Evolutionary conservation across 1,140 invertebrate genomes (phyloP).

Genomic region (Procambarus virginalis): DNA sequence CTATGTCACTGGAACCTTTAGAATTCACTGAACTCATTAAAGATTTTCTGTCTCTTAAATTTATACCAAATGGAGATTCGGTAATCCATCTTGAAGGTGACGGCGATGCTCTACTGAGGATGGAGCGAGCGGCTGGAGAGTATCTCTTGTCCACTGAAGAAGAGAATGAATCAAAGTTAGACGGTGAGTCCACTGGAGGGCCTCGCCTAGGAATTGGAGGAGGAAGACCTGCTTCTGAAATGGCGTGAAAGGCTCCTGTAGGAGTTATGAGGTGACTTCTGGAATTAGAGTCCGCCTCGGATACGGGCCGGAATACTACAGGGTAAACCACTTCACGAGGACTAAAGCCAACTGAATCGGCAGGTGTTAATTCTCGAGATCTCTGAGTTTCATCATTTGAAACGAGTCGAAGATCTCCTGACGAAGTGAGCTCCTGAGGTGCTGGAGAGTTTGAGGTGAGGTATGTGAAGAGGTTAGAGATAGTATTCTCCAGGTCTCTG

Average conservation of each 20-base stretch:
- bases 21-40: constrained; percentile 37
- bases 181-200: neutral
- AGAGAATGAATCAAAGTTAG: neutral
- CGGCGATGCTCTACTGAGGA: neutral
- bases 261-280: constrained; percentile 28
- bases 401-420: too few relatives aligned
- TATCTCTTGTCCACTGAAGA: neutral
- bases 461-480: constrained; percentile 41
- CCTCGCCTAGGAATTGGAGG: constrained; percentile 37
- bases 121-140: neutral
- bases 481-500: constrained; percentile 50
- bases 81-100: constrained; percentile 13
- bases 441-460: constrained; percentile 22
- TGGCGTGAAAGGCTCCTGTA: constrained; percentile 4
- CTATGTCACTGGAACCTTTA: constrained; percentile 48
- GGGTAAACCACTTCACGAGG: neutral
- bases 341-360: neutral
- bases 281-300: neutral
- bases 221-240: constrained; percentile 28
- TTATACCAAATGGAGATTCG: neutral
- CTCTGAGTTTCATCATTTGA: neutral
- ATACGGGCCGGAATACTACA: neutral
- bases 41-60: constrained; percentile 27
- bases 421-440: neutral
- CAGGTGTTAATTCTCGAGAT: neutral